These are phyloP conservation scores for Knipowitschia caucasica DNA, from an alignment of 2,797 vertebrate species.

Conservation along the genomic window DNA sequence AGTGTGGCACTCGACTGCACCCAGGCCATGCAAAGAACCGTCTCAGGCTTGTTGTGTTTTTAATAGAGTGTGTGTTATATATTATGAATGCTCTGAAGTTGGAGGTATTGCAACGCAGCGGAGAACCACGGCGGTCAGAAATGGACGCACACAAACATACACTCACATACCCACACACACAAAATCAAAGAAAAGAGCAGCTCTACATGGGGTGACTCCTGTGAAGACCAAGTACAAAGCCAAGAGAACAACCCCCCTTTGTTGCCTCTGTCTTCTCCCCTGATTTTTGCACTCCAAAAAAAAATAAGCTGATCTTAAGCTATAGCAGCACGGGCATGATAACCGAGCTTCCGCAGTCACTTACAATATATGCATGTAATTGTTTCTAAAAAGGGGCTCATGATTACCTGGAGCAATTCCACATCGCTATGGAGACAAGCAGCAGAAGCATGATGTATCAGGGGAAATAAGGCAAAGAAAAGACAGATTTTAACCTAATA, in stretches of 20 bases:
- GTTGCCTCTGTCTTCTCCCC: slow-evolving; percentile 26
- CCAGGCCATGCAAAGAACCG: not conserved
- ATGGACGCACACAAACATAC: not conserved
- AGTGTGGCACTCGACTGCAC: slow-evolving; percentile 15
- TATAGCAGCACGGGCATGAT: not conserved
- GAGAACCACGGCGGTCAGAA: not conserved
- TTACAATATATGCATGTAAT: too few relatives aligned
- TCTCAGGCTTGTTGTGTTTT: not conserved
- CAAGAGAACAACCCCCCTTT: slow-evolving; percentile 40
- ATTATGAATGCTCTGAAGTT: not conserved
- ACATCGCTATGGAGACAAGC: too few relatives aligned
- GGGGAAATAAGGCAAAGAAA: too few relatives aligned
- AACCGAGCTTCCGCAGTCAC: too few relatives aligned
- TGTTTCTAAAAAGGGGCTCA: too few relatives aligned
- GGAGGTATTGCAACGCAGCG: not conserved
- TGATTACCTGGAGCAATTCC: too few relatives aligned
- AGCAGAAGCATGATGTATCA: too few relatives aligned
- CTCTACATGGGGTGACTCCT: slow-evolving; percentile 1
- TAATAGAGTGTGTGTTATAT: not conserved
- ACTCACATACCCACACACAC: too few relatives aligned
- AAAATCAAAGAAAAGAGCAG: slow-evolving; percentile 14
- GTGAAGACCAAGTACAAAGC: slow-evolving; percentile 19
- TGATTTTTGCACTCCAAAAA: slow-evolving; percentile 7
- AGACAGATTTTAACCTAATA: too few relatives aligned
- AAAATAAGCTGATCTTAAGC: slow-evolving; percentile 6